These are phyloP conservation scores for Anomalospiza imberbis DNA, from an alignment of 2,797 vertebrate genomes.

Conservation along the genomic window DNA sequence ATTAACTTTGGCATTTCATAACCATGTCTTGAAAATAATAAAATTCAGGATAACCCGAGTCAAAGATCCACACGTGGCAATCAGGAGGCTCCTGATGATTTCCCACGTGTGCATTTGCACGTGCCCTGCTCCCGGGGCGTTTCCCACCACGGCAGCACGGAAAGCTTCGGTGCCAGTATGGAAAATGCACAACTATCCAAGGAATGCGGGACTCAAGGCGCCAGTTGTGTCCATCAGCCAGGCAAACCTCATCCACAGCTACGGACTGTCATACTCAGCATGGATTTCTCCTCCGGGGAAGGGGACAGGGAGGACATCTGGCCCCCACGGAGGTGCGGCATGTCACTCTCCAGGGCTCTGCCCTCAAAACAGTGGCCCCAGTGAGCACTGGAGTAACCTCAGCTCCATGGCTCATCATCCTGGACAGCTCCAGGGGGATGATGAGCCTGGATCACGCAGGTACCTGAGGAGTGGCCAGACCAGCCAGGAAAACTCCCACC, in stretches of 20 bases:
- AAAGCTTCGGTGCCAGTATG: neutral
- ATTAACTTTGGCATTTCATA: constrained; percentile 60
- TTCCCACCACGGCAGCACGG: neutral
- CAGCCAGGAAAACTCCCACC: constrained; percentile 28
- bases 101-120: neutral
- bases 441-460: neutral
- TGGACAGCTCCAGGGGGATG: neutral
- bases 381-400: neutral
- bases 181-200: neutral
- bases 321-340: neutral
- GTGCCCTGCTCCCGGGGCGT: accelerated
- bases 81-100: neutral
- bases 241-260: neutral
- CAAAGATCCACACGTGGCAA: neutral
- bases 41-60: neutral
- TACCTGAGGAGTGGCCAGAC: neutral
- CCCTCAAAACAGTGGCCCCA: neutral
- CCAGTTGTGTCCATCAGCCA: neutral
- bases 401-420: neutral
- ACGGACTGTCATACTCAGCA: accelerated
- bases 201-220: neutral
- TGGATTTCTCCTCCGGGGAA: neutral
- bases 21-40: neutral
- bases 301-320: neutral
- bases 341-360: neutral